Conservation (phyloP, 2,797 vertebrate species). For the Chrosomus eos region DNA sequence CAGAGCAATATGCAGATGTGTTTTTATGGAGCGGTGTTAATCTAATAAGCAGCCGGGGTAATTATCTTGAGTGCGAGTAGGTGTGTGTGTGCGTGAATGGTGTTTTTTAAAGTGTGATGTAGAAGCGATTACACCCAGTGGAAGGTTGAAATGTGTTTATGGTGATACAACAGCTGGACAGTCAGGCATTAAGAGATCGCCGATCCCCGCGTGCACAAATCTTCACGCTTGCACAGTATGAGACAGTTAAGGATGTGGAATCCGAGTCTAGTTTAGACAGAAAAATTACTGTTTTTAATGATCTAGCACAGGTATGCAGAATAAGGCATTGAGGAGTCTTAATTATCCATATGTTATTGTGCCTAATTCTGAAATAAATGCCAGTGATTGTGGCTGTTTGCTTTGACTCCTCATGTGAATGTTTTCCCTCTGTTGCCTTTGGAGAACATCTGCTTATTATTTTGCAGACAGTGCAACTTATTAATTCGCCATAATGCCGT, state of each 20-base stretch:
- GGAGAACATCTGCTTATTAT: slow-evolving; percentile 51
- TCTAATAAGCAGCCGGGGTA: slow-evolving; percentile 66
- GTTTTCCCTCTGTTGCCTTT: slow-evolving; percentile 67
- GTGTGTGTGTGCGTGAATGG: neutral
- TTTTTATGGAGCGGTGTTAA: slow-evolving; percentile 63
- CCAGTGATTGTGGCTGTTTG: slow-evolving; percentile 25
- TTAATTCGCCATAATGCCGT: slow-evolving; percentile 28
- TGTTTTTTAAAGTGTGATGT: slow-evolving; percentile 51
- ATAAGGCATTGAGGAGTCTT: slow-evolving; percentile 75
- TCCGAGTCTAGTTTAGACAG: slow-evolving; percentile 44
- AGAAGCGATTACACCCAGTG: slow-evolving; percentile 55
- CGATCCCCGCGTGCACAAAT: slow-evolving; percentile 19
- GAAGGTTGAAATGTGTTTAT: slow-evolving; percentile 50
- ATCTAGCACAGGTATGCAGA: slow-evolving; percentile 39
- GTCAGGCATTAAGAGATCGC: slow-evolving; percentile 48
- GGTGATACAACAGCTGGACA: slow-evolving; percentile 62
- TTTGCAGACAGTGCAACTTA: slow-evolving; percentile 44
- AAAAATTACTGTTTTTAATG: neutral
- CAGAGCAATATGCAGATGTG: slow-evolving; percentile 66
- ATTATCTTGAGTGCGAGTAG: slow-evolving; percentile 64
- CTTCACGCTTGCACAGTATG: slow-evolving; percentile 13
- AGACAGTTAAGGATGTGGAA: slow-evolving; percentile 61
- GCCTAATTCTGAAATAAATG: slow-evolving; percentile 30
- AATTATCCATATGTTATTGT: slow-evolving; percentile 76
- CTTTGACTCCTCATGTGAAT: slow-evolving; percentile 56